A percentile compares a stretch with the other conserved stretches of the same genome.
These are phyloP conservation scores for Harpagus bidentatus DNA, from an alignment of 2,113 vertebrate genomes.

Conservation along the genomic window DNA sequence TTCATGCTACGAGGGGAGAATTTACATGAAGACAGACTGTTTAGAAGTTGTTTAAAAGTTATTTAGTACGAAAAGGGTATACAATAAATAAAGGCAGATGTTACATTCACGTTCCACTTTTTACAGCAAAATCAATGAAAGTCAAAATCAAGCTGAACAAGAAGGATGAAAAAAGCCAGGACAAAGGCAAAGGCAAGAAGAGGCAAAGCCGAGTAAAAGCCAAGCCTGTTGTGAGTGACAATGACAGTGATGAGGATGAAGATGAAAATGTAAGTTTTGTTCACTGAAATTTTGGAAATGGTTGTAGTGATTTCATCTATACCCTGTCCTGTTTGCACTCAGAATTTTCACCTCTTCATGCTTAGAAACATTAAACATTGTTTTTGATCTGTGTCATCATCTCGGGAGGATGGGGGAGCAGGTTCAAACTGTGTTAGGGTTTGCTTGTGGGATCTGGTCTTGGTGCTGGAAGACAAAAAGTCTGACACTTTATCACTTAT, in stretches of 20 bases:
- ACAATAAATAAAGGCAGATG: not conserved
- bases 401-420: not conserved
- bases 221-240: conserved; percentile 90
- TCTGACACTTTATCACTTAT: not conserved
- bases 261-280: conserved; percentile 84
- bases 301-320: not conserved
- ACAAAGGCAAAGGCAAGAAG: conserved; percentile 86
- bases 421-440: not conserved
- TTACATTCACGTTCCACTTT: not conserved
- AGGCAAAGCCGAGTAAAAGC: conserved; percentile 84
- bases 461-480: not conserved
- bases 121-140: conserved; percentile 85
- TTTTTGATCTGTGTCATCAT: not conserved
- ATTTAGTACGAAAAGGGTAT: not conserved
- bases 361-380: not conserved
- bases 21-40: not conserved
- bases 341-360: not conserved
- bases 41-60: not conserved
- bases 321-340: not conserved
- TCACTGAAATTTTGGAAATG: not conserved
- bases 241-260: conserved; percentile 90
- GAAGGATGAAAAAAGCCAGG: conserved; percentile 80
- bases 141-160: conserved; percentile 91
- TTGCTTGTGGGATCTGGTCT: not conserved
- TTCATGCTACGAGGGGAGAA: not conserved